phyloP scores from a whole-genome alignment of 2,888 invertebrate species.

The Eupithecia subfuscata region DNA sequence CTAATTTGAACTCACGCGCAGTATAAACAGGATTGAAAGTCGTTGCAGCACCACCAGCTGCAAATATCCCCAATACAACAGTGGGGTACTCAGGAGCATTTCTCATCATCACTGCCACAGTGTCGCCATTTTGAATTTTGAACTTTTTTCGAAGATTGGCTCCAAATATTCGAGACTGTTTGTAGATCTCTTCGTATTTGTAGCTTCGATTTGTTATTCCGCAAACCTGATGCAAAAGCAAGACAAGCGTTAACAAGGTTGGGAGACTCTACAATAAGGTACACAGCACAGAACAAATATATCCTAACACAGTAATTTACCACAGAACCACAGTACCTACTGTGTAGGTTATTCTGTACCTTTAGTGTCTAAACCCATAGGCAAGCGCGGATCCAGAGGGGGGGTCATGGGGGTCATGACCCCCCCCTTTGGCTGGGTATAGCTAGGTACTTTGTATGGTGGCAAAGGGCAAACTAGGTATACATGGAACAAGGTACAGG shows the following conservation, averaged over 20 bases:
- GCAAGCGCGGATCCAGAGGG: too few relatives aligned
- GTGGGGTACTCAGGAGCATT: conserved; percentile 89
- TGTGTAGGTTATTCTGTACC: too few relatives aligned
- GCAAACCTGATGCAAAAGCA: conserved; percentile 82
- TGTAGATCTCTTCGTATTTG: conserved; percentile 86
- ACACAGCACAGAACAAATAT: too few relatives aligned
- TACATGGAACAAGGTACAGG: too few relatives aligned
- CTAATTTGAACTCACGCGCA: conserved; percentile 64
- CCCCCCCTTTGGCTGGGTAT: too few relatives aligned
- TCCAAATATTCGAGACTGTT: conserved; percentile 83
- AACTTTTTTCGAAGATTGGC: conserved; percentile 85
- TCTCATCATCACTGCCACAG: conserved; percentile 86
- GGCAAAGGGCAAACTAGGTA: too few relatives aligned
- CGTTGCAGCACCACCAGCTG: conserved; percentile 86
- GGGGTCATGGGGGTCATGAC: too few relatives aligned
- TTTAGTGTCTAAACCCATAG: too few relatives aligned
- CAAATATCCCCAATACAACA: conserved; percentile 83
- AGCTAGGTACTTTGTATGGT: too few relatives aligned
- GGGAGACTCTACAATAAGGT: too few relatives aligned
- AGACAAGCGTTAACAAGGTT: background rate
- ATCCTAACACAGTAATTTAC: too few relatives aligned
- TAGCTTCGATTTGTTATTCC: conserved; percentile 86
- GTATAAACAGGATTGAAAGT: conserved; percentile 89
- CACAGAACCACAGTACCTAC: too few relatives aligned
- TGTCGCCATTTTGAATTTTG: conserved; percentile 84